Evolutionary conservation across 2,888 invertebrate genomes (phyloP), one percentile per base, ranked within the genome.

Genomic region (Opisthograptis luteolata): DNA sequence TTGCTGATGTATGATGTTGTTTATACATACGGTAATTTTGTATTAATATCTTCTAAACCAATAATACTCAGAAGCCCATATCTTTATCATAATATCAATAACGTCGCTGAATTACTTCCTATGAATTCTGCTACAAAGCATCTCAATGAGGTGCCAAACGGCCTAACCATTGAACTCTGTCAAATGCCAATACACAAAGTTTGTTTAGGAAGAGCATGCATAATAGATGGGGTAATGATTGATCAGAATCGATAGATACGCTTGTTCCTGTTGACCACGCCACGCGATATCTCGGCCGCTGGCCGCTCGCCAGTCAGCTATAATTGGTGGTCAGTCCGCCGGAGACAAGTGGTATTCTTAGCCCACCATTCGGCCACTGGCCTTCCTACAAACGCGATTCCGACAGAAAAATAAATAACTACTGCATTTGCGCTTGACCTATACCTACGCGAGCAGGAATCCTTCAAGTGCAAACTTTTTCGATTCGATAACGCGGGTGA

Each of bases 281-380:
- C 75, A n/a, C n/a, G 68, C 68, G 73, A 67, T 68, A 66, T 67
- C 87, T 88, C 84, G 84, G 69, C 81, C 66, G 70, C 93, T 95
- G 95, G 95, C 95, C 89, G 55, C 66, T 59, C 79, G 94, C 96
- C 96, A 96, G 94, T 93, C 92, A 93, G 93, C 95, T 96, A 96
- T 95, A 96, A 95, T 96, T 95, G 95, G 95, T 94, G 94, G 95
- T 95, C 92, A 91, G 89, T 88, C 92, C 75, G 80, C 73, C 78
- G 92, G 91, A 92, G 87, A 89, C 86, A 84, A 77, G 76, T 87
- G 92, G 92, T 94, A 94, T 94, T 94, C 93, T 93, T 94, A 94
- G 93, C 89, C 80, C 81, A 56, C 63, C 69, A 72, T 82, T 89
- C 88, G 87, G 90, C 82, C 85, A 91, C 81, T 84, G 85, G 85